These are phyloP conservation scores for Podiceps cristatus DNA, from an alignment of 2,113 vertebrate species.

Conservation along the genomic window DNA sequence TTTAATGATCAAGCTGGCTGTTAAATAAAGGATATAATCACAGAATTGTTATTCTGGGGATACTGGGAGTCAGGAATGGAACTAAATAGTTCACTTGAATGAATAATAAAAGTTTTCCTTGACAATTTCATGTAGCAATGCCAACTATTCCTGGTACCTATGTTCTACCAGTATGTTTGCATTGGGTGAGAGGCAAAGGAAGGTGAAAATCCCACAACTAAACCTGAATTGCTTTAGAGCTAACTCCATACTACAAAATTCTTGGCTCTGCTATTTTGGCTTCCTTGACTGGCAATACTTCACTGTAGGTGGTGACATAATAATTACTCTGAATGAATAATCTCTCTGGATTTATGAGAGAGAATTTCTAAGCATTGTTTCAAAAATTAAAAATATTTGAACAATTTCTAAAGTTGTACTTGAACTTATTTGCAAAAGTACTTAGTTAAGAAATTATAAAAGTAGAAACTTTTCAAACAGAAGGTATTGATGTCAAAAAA, in stretches of 20 bases:
- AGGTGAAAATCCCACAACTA: background rate
- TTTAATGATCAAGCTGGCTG: background rate
- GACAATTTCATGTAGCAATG: background rate
- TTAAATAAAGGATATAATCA: background rate
- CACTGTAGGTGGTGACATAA: background rate
- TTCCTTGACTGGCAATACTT: background rate
- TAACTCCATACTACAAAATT: background rate
- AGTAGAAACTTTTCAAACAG: background rate
- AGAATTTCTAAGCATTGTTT: background rate
- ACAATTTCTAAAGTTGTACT: background rate
- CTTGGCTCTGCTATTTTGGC: background rate
- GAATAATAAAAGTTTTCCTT: background rate
- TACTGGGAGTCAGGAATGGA: background rate
- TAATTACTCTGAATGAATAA: background rate
- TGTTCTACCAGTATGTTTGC: background rate
- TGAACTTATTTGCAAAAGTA: background rate
- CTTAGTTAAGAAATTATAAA: background rate
- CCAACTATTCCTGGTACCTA: background rate
- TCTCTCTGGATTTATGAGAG: background rate
- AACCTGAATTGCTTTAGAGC: background rate
- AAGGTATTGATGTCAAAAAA: background rate
- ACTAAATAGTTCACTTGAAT: background rate
- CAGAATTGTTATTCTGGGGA: background rate
- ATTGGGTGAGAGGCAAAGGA: background rate
- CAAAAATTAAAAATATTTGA: background rate